Evolutionary conservation across 2,888 invertebrate species (phyloP), one percentile per base, ranked within the genome.

Genomic region (Tyria jacobaeae): DNA sequence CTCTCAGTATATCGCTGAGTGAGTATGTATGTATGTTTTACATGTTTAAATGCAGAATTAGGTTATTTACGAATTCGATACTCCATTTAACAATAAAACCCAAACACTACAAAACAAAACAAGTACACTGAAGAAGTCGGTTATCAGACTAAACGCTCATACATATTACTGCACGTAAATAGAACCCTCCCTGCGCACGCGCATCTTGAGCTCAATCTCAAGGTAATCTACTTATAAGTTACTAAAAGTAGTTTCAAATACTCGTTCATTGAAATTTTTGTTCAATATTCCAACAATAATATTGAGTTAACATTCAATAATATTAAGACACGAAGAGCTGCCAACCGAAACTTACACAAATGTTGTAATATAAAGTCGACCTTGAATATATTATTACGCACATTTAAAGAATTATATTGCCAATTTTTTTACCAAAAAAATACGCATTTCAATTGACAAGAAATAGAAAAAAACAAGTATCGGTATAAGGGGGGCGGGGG

Each of bases 211-310:
- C 39, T 48, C 54, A 54, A 3, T 41, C 41, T 53, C 60, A 60
- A 60, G 60, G 60, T 54, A 24, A 60, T 54, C 60, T n/a, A 60
- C 60, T 27, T 54, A 34, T 51, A 21, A 21, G 21, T 34, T 34
- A 34, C 17, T 17, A 3, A 17, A 44, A 21, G 21, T 44, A 44
- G 21, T 44, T 44, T 10, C 21, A 44, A 44, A 44, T 44, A 44
- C 44, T 10, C 21, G 21, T 44, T 44, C 44, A 21, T 44, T 44
- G 44, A 21, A 21, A 44, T 44, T 44, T n/a, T 12, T 10, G 21
- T 17, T 6, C 21, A 3, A 21, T 12, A 44, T 44, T 49, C 1
- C 9, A 49, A 27, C 31, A 50, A 50, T 50, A 31, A 52, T n/a
- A 52, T 37, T 52, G 37, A 52, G 52, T 50, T 50, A 9, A 15